Conservation (phyloP, 2,113 vertebrate species). For the Haplochromis burtoni region DNA sequence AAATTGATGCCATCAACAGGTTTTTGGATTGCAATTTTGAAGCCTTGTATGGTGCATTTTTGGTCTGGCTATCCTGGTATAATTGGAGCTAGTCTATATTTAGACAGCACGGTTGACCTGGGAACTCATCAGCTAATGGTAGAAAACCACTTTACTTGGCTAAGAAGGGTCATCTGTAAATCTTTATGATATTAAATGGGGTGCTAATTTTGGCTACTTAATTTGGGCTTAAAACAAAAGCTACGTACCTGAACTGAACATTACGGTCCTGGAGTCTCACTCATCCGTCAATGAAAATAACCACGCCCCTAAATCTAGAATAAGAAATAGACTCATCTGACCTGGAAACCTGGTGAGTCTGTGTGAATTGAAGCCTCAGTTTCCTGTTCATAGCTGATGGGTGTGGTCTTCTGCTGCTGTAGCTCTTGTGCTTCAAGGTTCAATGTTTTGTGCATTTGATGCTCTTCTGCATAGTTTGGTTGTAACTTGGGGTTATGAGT, state of each 20-base stretch:
- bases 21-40: background rate
- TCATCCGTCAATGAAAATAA: fast-evolving
- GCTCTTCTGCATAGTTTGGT: background rate
- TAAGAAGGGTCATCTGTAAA: background rate
- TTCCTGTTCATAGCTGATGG: background rate
- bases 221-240: background rate
- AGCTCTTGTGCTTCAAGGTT: background rate
- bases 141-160: background rate
- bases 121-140: background rate
- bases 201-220: background rate
- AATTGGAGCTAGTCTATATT: background rate
- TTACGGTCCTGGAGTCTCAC: background rate
- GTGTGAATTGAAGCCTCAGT: background rate
- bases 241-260: background rate
- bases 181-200: background rate
- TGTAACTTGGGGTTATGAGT: background rate
- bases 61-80: background rate
- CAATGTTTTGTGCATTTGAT: background rate
- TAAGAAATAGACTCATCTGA: background rate
- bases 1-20: background rate
- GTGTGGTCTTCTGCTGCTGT: background rate
- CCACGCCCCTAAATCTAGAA: fast-evolving
- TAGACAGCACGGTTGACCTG: background rate
- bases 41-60: background rate
- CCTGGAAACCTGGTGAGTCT: background rate